phyloP scores from a whole-genome alignment of 2,888 invertebrate genomes.

The Anarsia innoxiella region DNA sequence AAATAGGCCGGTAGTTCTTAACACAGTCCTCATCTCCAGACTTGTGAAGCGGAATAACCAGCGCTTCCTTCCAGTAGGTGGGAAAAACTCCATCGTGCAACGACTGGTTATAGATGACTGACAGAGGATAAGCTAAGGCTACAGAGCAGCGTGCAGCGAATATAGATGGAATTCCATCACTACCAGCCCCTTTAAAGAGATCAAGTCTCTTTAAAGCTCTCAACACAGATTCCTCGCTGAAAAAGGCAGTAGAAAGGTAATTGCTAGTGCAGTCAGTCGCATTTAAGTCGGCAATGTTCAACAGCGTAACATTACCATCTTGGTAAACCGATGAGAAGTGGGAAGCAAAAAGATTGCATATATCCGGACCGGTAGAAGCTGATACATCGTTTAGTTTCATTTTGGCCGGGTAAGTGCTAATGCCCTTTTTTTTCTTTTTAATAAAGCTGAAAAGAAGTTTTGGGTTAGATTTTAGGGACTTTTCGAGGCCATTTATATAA shows the following conservation, averaged over 20 bases:
- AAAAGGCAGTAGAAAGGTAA: neutral
- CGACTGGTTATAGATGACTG: neutral
- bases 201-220: neutral
- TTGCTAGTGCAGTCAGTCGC: too few relatives aligned
- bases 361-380: neutral
- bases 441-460: neutral
- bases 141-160: neutral
- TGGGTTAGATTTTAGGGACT: neutral
- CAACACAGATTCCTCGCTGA: neutral
- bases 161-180: neutral
- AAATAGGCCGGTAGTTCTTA: neutral
- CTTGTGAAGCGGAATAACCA: neutral
- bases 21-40: neutral
- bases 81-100: neutral
- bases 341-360: neutral
- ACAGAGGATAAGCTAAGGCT: neutral
- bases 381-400: neutral
- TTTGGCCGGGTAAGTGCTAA: neutral
- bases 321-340: constrained; percentile 1
- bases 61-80: neutral
- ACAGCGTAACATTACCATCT: neutral
- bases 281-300: neutral
- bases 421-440: neutral
- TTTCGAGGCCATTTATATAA: neutral
- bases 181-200: neutral